Base-by-base conservation (phyloP, 2,113 vertebrate species). In the Stomatorhinus ivindoensis region DNA sequence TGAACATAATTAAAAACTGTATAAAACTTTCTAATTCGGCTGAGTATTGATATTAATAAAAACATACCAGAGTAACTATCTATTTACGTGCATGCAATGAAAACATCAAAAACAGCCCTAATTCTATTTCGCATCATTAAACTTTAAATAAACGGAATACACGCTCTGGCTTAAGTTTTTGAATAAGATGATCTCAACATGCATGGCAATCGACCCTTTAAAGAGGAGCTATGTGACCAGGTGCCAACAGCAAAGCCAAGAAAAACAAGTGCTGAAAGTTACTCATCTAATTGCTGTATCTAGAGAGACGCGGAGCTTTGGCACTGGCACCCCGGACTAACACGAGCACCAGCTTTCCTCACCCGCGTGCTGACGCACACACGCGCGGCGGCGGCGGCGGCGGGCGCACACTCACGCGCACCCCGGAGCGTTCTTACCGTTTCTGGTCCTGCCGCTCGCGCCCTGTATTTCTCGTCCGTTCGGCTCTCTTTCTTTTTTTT, bases 381-480 rank as follows among this genome's bases (percentile, higher is more conserved):
- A 61, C 50, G 51, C 86, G 27, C 46, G 1, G 15, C 50, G 15
- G 51, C 51, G 39, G 27, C 73, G 9, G 73, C 35, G 39, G 9
- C 83, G 24, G 31, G 55, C 85, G 21, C 80, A 53, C 21, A 55
- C 58, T 84, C 82, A 47, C 80, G 58, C 87, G 19, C 85, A 87
- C 48, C 85, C 53, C 27, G 19, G 8, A 4, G 48, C 48, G 50
- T 27, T 47, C 85, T 2, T 17, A 46, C 48, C 48, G 24, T 35
- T 53, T 35, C 31, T 17, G 50, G 48, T 86, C 47, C 21, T 39
- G 50, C 46, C 21, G 48, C 50, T 87, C 89, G 90, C 94, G 91
- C 92, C 93, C 93, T 92, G 90, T 90, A 89, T 91, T 91, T 92
- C 91, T 90, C 39, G 48, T 90, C 80, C 0, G 44, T 24, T 21